Conservation (phyloP, 2,888 invertebrate species). For the Brenthis hecate region DNA sequence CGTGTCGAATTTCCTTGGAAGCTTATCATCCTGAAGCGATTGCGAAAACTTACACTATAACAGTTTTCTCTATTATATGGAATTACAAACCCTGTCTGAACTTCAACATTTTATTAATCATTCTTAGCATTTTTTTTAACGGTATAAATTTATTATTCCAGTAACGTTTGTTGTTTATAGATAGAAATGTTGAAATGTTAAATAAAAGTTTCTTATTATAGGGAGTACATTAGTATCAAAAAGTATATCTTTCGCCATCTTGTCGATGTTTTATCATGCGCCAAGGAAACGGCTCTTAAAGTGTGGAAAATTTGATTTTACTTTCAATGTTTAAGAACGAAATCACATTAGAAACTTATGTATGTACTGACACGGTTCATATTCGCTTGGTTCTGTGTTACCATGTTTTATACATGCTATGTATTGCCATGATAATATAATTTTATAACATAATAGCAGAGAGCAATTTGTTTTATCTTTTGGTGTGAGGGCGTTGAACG, state of each 20-base stretch:
- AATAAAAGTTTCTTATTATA: slow-evolving; percentile 15
- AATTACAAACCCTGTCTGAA: neutral
- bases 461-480: slow-evolving; percentile 27
- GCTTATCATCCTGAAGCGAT: slow-evolving; percentile 9
- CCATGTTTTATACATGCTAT: slow-evolving; percentile 8
- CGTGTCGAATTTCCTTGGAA: slow-evolving; percentile 30
- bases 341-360: slow-evolving; percentile 28
- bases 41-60: slow-evolving; percentile 1
- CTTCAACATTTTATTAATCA: neutral
- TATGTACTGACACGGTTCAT: slow-evolving; percentile 19
- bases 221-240: slow-evolving; percentile 23
- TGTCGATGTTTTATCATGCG: slow-evolving; percentile 52
- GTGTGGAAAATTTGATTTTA: slow-evolving; percentile 42
- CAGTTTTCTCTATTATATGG: neutral
- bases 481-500: slow-evolving; percentile 20
- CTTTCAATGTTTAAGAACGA: slow-evolving; percentile 25
- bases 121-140: too few relatives aligned
- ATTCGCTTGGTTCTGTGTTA: slow-evolving; percentile 9
- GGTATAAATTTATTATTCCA: too few relatives aligned
- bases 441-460: slow-evolving; percentile 30
- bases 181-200: too few relatives aligned
- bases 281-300: slow-evolving; percentile 42
- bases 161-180: too few relatives aligned
- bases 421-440: slow-evolving; percentile 27
- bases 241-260: slow-evolving; percentile 58